Percentiles rank a stretch among this genome's conserved stretches.
These are phyloP conservation scores for Xiphias gladius DNA, from an alignment of 2,113 vertebrate genomes.

Conservation along the genomic window DNA sequence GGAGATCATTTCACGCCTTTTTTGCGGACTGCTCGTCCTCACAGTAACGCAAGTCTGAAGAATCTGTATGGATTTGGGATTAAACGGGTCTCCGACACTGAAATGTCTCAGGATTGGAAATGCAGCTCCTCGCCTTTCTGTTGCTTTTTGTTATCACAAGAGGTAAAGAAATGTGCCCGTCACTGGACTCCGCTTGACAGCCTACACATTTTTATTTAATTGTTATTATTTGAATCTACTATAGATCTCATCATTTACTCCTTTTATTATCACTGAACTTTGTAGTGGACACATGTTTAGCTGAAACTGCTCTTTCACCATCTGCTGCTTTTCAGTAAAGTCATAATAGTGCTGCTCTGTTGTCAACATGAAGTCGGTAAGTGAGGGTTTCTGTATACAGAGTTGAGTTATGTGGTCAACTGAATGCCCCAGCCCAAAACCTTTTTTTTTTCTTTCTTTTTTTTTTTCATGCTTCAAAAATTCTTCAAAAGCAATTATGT, in stretches of 20 bases:
- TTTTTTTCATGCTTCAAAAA: too few relatives aligned
- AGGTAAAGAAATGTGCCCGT: constrained; percentile 70
- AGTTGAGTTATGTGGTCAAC: background rate
- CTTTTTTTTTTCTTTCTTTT: too few relatives aligned
- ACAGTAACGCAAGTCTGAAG: background rate
- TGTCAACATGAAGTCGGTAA: background rate
- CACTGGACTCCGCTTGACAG: background rate
- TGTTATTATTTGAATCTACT: background rate
- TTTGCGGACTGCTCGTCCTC: background rate
- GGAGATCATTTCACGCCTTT: background rate
- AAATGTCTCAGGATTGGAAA: constrained; percentile 82
- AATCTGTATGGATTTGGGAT: constrained; percentile 52
- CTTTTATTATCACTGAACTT: background rate
- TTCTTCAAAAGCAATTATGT: too few relatives aligned
- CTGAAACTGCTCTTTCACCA: background rate
- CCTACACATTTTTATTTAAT: too few relatives aligned
- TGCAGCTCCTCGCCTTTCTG: constrained; percentile 78
- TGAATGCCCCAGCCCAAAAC: background rate
- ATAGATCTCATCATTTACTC: background rate
- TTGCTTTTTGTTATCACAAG: constrained; percentile 76
- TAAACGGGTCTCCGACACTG: constrained; percentile 54
- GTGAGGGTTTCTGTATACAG: background rate
- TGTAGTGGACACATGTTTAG: background rate
- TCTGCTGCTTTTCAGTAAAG: background rate
- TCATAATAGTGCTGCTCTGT: background rate